Conservation (phyloP, 2,888 invertebrate genomes). For the Noctua fimbriata region DNA sequence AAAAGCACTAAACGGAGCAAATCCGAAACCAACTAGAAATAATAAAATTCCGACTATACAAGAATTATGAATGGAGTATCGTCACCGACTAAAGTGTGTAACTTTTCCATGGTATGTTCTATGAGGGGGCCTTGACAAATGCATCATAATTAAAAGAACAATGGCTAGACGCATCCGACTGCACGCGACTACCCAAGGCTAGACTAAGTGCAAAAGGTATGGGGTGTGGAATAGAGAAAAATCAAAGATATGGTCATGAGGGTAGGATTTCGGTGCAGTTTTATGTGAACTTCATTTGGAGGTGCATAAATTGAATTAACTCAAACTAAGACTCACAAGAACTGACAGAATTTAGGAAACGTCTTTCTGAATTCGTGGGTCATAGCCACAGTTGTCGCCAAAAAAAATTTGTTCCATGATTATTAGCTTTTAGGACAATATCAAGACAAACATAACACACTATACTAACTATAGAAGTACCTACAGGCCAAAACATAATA, state of each 20-base stretch:
- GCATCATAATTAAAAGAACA: constrained; percentile 84
- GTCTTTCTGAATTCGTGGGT: background rate
- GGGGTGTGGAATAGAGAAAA: background rate
- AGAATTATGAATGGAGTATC: constrained; percentile 51
- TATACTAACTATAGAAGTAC: background rate
- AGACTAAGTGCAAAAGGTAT: constrained; percentile 3
- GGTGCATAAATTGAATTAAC: too few relatives aligned
- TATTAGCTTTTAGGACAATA: background rate
- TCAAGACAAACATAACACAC: background rate
- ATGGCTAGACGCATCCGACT: constrained; percentile 71
- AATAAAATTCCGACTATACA: constrained; percentile 11
- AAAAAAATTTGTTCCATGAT: background rate
- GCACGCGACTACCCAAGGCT: constrained; percentile 67
- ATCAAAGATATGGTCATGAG: background rate
- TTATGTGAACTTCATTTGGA: background rate
- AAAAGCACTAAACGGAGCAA: constrained; percentile 1
- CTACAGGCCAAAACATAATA: background rate
- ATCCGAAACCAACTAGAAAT: constrained; percentile 31
- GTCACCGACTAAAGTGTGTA: constrained; percentile 46
- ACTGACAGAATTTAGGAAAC: background rate
- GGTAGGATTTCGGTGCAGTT: background rate
- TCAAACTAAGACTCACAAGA: background rate
- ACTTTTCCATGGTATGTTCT: constrained; percentile 52
- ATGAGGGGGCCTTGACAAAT: constrained; percentile 79
- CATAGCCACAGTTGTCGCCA: background rate